A percentile compares a stretch with the other conserved stretches of the same genome.
Evolutionary conservation across 2,888 invertebrate genomes (phyloP).

Genomic region (Aproaerema taeniolella): DNA sequence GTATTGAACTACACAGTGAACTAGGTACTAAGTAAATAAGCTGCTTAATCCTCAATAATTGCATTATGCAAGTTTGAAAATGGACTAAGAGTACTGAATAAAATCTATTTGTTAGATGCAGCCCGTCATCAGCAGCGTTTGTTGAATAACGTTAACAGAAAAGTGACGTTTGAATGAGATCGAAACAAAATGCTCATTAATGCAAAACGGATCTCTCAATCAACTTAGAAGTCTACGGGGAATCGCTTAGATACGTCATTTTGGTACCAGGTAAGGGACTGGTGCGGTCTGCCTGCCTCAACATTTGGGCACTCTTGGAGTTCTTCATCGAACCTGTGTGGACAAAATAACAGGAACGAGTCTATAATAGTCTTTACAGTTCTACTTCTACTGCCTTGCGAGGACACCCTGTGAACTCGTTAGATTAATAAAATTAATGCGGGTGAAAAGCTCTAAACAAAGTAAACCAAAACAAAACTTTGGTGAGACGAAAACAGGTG

Average conservation of each 20-base stretch:
- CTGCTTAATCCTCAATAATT: constrained; percentile 22
- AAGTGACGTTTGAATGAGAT: constrained; percentile 44
- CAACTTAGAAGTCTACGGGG: constrained; percentile 60
- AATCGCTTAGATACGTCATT: constrained; percentile 53
- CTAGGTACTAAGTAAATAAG: no score
- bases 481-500: constrained; percentile 19
- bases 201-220: constrained; percentile 46
- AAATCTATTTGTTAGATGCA: constrained; percentile 38
- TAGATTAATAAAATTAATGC: constrained; percentile 28
- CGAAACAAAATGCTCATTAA: constrained; percentile 46
- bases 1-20: constrained; percentile 2
- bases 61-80: constrained; percentile 24
- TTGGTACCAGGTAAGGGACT: constrained; percentile 78
- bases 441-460: constrained; percentile 31
- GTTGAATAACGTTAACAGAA: constrained; percentile 36
- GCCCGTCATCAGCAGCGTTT: constrained; percentile 55
- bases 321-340: constrained; percentile 80
- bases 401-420: constrained; percentile 29
- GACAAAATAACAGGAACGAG: constrained; percentile 68
- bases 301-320: constrained; percentile 82
- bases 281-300: constrained; percentile 80
- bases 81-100: constrained; percentile 19
- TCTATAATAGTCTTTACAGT: constrained; percentile 48
- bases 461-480: constrained; percentile 36
- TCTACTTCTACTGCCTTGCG: constrained; percentile 33